Evolutionary conservation across 2,888 invertebrate genomes (phyloP).

Genomic region (Operophtera brumata): DNA sequence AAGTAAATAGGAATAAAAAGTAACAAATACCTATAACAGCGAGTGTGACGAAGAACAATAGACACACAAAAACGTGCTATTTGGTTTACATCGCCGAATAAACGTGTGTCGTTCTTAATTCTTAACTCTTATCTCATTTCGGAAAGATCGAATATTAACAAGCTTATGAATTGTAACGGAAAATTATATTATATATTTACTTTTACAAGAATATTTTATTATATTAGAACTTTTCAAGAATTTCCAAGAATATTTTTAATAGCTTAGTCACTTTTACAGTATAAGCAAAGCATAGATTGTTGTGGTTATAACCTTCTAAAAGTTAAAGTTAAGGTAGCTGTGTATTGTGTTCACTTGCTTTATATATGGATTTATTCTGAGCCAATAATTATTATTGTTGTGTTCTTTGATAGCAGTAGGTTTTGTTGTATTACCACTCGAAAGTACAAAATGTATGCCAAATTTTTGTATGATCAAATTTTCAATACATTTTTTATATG

Average conservation of each 20-base stretch:
- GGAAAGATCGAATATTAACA: too few relatives aligned
- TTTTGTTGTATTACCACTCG: conserved; percentile 29
- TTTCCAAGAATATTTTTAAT: conserved; percentile 25
- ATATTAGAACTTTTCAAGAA: conserved; percentile 15
- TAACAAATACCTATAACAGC: too few relatives aligned
- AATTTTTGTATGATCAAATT: conserved; percentile 45
- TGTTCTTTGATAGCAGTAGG: conserved; percentile 42
- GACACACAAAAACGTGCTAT: too few relatives aligned
- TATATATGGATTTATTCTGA: conserved; percentile 17
- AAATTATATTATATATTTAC: not conserved
- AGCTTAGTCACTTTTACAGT: conserved; percentile 33
- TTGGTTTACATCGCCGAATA: too few relatives aligned
- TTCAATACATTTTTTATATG: conserved; percentile 17
- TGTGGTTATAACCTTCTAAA: conserved; percentile 19
- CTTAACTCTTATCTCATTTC: not conserved
- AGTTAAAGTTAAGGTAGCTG: conserved; percentile 12
- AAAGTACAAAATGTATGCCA: conserved; percentile 65
- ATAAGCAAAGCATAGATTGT: conserved; percentile 25
- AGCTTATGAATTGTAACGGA: conserved; percentile 9
- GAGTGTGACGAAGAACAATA: too few relatives aligned
- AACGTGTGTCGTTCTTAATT: too few relatives aligned
- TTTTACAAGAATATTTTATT: not conserved
- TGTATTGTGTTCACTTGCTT: conserved; percentile 14
- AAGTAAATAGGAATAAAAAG: too few relatives aligned
- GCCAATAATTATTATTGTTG: conserved; percentile 45